Percentiles rank a stretch among this genome's conserved stretches.
Evolutionary conservation across 2,797 vertebrate species (phyloP).

Genomic region (Lepus townsendii): DNA sequence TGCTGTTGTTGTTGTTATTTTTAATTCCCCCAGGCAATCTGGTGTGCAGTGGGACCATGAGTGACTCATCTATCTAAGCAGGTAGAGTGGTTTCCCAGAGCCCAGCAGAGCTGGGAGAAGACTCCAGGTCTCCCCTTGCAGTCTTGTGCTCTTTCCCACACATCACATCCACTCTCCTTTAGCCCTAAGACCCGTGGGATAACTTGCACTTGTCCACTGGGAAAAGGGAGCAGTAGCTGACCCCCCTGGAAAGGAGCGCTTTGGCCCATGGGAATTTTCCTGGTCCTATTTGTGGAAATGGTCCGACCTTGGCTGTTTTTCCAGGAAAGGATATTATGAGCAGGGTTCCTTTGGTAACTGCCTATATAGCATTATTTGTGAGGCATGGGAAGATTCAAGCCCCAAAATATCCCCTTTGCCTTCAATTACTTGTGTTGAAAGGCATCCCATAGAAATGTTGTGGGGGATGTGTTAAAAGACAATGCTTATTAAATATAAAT

Average conservation of each 20-base stretch:
- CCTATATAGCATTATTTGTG: conserved; percentile 62
- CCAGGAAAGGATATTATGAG: conserved; percentile 73
- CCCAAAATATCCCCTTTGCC: conserved; percentile 60
- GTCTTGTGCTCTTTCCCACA: conserved; percentile 72
- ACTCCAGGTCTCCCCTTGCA: conserved; percentile 2
- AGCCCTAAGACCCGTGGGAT: conserved; percentile 72
- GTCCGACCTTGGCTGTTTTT: conserved; percentile 72
- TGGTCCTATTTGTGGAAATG: conserved; percentile 80
- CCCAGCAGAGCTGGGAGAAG: neutral
- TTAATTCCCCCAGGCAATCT: neutral
- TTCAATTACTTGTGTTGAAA: conserved; percentile 50
- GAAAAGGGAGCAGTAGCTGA: conserved; percentile 77
- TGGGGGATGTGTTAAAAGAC: neutral
- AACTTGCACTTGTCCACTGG: conserved; percentile 70
- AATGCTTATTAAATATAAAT: conserved; percentile 18
- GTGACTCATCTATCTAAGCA: neutral
- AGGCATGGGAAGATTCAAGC: conserved; percentile 73
- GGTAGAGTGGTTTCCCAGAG: conserved; percentile 53
- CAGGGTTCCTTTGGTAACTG: conserved; percentile 61
- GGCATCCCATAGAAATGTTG: conserved; percentile 43
- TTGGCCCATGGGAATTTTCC: conserved; percentile 80
- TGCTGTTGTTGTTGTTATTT: neutral
- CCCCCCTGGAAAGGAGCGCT: conserved; percentile 73
- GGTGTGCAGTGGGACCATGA: neutral
- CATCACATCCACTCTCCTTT: conserved; percentile 33